phyloP scores from a whole-genome alignment of 2,888 invertebrate species.

The Ecliptopera silaceata region DNA sequence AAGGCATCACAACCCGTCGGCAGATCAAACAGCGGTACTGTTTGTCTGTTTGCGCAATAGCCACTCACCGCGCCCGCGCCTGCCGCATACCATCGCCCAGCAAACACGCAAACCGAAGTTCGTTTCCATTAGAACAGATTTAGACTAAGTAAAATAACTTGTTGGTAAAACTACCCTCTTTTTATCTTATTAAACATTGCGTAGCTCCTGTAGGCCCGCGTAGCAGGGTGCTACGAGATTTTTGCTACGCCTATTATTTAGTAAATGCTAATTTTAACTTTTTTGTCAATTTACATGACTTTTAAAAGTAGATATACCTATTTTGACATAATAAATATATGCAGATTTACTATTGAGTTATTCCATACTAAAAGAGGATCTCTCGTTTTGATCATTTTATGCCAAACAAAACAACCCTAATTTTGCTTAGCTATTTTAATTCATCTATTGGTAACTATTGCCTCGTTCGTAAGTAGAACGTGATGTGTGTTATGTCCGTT shows the following conservation, averaged over 20 bases:
- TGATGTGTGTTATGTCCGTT: no score
- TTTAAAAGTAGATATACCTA: no score
- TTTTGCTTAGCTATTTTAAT: no score
- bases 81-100: not conserved
- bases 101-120: not conserved
- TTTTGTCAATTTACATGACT: no score
- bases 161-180: not conserved
- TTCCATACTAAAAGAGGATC: no score
- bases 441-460: no score
- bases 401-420: no score
- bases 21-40: slow-evolving; percentile 61
- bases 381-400: no score
- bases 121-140: not conserved
- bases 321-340: no score
- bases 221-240: slow-evolving; percentile 14
- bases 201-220: slow-evolving; percentile 7
- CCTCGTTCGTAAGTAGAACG: no score
- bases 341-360: no score
- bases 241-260: not conserved
- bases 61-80: slow-evolving; percentile 34
- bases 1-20: slow-evolving; percentile 60
- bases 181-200: not conserved
- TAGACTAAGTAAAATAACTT: no score
- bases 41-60: slow-evolving; percentile 64
- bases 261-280: not conserved